Conservation (phyloP, 2,888 invertebrate species). For the Oxycera nigricornis region DNA sequence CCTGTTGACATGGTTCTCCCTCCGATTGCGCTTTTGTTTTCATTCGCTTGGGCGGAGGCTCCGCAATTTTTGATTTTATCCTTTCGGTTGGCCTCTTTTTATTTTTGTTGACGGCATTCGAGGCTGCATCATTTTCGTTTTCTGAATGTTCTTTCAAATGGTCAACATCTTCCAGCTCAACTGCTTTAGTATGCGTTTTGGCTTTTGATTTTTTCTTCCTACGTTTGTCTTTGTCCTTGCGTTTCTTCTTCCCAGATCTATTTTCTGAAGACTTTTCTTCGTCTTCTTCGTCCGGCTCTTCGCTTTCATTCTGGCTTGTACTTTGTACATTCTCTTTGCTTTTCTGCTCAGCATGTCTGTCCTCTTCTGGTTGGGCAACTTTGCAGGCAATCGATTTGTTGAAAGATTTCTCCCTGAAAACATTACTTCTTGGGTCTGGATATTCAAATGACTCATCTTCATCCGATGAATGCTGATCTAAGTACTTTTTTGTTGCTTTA, state of each 20-base stretch:
- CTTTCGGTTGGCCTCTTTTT: conserved; percentile 12
- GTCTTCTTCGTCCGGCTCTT: conserved; percentile 46
- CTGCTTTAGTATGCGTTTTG: conserved; percentile 43
- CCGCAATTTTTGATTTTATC: conserved; percentile 25
- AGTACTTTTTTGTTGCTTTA: conserved; percentile 80
- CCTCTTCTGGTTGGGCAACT: conserved; percentile 52
- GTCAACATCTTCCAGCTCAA: conserved; percentile 46
- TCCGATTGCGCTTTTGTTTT: conserved; percentile 33
- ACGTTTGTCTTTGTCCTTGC: conserved; percentile 42
- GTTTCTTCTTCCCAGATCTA: conserved; percentile 31
- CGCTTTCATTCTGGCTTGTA: conserved; percentile 38
- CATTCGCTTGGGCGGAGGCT: conserved; percentile 14
- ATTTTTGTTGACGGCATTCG: conserved; percentile 7
- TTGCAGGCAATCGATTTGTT: conserved; percentile 52
- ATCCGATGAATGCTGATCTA: conserved; percentile 82
- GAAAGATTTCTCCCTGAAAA: conserved; percentile 62
- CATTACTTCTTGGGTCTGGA: conserved; percentile 63
- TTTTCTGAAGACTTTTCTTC: conserved; percentile 5
- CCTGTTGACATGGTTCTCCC: too few species aligned
- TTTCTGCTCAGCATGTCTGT: conserved; percentile 47
- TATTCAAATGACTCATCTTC: conserved; percentile 77
- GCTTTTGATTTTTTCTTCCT: conserved; percentile 41
- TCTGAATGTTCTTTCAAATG: conserved; percentile 42
- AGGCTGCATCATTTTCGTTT: conserved; percentile 43
- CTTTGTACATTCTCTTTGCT: conserved; percentile 46